phyloP scores from a whole-genome alignment of 2,888 invertebrate genomes.

The Phyllotreta striolata region DNA sequence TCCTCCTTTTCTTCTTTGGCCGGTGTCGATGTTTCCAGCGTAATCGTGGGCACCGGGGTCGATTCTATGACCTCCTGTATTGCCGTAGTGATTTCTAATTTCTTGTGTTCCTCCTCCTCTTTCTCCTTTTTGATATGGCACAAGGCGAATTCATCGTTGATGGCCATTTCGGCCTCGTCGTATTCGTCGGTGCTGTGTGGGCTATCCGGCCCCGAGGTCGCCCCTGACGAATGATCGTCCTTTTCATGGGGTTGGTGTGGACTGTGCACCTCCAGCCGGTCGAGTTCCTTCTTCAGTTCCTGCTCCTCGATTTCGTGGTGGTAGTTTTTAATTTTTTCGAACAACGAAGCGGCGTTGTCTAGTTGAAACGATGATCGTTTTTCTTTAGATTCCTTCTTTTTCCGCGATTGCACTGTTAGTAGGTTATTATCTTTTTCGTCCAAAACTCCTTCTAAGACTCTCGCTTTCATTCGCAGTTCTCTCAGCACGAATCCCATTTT shows the following conservation, averaged over 20 bases:
- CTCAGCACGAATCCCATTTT: constrained; percentile 82
- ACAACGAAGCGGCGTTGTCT: constrained; percentile 57
- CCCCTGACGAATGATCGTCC: constrained; percentile 72
- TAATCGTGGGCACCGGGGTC: constrained; percentile 62
- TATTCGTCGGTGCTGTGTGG: constrained; percentile 78
- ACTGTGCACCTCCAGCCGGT: constrained; percentile 35
- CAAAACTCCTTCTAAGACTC: constrained; percentile 59
- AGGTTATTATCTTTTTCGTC: constrained; percentile 58
- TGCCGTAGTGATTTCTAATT: constrained; percentile 47
- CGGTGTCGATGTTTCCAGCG: constrained; percentile 59
- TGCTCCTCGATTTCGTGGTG: constrained; percentile 60
- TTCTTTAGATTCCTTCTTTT: constrained; percentile 51
- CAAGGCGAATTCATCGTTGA: constrained; percentile 59
- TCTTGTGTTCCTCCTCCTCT: constrained; percentile 43
- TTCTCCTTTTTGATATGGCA: constrained; percentile 57
- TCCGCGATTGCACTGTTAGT: constrained; percentile 57
- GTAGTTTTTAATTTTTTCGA: constrained; percentile 64
- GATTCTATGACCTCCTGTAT: constrained; percentile 44
- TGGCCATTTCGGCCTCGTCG: constrained; percentile 70
- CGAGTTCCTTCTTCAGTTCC: constrained; percentile 40
- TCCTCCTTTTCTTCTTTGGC: constrained; percentile 56
- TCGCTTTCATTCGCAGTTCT: constrained; percentile 77
- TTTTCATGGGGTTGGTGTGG: constrained; percentile 54
- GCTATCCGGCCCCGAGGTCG: constrained; percentile 89
- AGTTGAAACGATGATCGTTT: constrained; percentile 51